Evolutionary conservation across 2,797 vertebrate genomes (phyloP), one percentile per base, ranked within the genome.

Genomic region (Oreochromis mossambicus): DNA sequence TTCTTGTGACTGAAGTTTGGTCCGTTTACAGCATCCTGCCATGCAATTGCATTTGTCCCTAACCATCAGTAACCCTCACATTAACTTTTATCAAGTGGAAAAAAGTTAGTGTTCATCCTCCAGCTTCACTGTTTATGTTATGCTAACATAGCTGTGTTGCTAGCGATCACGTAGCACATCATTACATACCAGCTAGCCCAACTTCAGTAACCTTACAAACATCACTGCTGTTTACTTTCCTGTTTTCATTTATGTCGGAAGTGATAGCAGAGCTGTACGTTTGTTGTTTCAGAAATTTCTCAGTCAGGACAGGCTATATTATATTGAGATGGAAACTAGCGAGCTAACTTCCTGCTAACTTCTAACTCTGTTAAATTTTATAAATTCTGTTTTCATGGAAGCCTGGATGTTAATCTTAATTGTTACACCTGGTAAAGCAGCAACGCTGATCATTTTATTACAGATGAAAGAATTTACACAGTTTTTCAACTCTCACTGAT

Each of bases 241-340:
- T 56, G 54, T 29, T 24, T 29, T 29, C 54, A 29, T 29, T 56
- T 56, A 5, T 56, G 24, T 29, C 15, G 24, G 54, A 56, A 29
- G 54, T 29, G 24, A 56, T 56, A 29, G 0, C 0, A 56, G 54
- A 29, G 0, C 54, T 29, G 54, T 56, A 56, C 3, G 24, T 56
- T 15, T 29, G 29, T 55, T 55, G 1, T 56, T 1, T 56, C 54
- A 29, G 54, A 14, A 56, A 56, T 56, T 24, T 15, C 54, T 56
- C 24, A 29, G 54, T 29, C 24, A 29, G 13, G 29, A 56, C 7
- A 15, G 15, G 24, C 0, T 56, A 5, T 56, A 29, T 56, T 56
- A 0, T 56, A 0, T 56, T 56, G 13, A 2, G 54, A 29, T 29
- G 24, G 1, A 26, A 26, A 26, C 26, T 26, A 26, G 26, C 26